phyloP scores from a whole-genome alignment of 1,140 invertebrate species.

The Lepidostoma basale region DNA sequence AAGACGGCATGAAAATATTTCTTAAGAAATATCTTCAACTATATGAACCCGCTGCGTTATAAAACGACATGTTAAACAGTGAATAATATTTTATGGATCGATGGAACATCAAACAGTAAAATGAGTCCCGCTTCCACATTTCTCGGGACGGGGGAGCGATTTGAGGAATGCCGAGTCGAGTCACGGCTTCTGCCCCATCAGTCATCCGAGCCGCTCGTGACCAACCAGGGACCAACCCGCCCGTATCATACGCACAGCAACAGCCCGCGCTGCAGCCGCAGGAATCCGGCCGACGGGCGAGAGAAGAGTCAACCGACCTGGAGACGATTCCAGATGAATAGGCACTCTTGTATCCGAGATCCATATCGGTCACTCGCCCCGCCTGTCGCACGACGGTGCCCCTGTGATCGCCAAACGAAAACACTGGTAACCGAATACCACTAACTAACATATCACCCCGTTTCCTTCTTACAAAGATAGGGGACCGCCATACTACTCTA shows the following conservation, averaged over 20 bases:
- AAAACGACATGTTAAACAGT: neutral
- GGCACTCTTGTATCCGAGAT: slow-evolving; percentile 19
- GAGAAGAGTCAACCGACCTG: slow-evolving; percentile 17
- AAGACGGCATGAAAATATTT: no score
- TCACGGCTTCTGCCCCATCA: neutral
- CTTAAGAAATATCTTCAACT: no score
- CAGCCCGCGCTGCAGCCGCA: neutral
- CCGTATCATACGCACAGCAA: neutral
- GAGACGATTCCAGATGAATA: slow-evolving; percentile 27
- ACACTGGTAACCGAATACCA: no score
- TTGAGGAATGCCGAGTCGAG: neutral
- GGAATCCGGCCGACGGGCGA: slow-evolving; percentile 17
- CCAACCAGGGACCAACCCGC: no score
- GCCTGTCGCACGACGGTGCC: slow-evolving; percentile 4
- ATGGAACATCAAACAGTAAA: neutral
- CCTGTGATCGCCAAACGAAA: no score
- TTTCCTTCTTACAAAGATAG: no score
- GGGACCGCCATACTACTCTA: no score
- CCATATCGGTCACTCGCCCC: slow-evolving; percentile 20
- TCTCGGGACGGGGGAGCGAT: neutral
- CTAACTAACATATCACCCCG: no score
- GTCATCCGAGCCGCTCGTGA: neutral
- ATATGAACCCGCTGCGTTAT: neutral
- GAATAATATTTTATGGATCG: no score
- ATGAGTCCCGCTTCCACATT: slow-evolving; percentile 9